Evolutionary conservation across 2,797 vertebrate species (phyloP), one percentile per base, ranked within the genome.

Genomic region (Sebastes cheni): DNA sequence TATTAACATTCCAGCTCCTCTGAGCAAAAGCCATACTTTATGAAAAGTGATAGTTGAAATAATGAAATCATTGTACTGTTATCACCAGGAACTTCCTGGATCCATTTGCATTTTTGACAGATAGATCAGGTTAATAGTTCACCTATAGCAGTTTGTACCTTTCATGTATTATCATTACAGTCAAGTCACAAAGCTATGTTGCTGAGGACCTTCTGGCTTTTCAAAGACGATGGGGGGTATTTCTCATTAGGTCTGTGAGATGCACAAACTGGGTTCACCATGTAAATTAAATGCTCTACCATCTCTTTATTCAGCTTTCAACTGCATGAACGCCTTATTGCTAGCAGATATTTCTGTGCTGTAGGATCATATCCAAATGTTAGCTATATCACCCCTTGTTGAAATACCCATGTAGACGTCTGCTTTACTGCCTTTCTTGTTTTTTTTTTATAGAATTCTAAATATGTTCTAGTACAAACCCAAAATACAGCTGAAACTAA

Each of bases 21-120:
- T 27, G 5, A 81, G 54, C 6, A 58, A 67, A 90, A 91, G 87
- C 85, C 84, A 85, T 89, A 50, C 32, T 75, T 23, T 73, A 20
- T 39, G 1, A 42, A 4, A 34, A 8, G 22, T 4, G 5, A 29
- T 14, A 8, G 30, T 13, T 42, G 18, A 42, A 64, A 20, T 23
- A 34, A 27, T 36, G n/a, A 27, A 54, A 72, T 12, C 55, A 27
- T n/a, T 77, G 18, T 64, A 58, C 52, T 56, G 50, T 75, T 39
- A 34, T 74, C 14, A 13, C 20, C 66, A 75, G 83, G 68, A 66
- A 62, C 69, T 32, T 62, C 52, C 34, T 79, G 76, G 34, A 32
- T 74, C 67, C 77, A 81, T 71, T 77, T 84, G 77, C 82, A 86
- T 67, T 77, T 56, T 46, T 46, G 22, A 72, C 9, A 55, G 50